A percentile compares a stretch with the other conserved stretches of the same genome.
Evolutionary conservation across 2,113 vertebrate species (phyloP).

Genomic region (Lathamus discolor): DNA sequence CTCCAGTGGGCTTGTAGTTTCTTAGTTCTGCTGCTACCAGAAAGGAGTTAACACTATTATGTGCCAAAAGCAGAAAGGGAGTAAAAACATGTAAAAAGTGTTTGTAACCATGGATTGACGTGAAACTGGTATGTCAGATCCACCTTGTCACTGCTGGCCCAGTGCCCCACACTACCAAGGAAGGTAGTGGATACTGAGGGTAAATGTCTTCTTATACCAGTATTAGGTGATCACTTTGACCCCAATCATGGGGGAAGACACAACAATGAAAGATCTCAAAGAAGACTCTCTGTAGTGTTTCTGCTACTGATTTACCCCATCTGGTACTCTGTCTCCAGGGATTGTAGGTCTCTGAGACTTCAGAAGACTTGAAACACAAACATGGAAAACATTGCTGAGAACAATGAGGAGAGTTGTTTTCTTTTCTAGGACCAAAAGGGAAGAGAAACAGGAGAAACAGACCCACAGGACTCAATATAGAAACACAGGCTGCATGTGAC

Average conservation of each 20-base stretch:
- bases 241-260: background rate
- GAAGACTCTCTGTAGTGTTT: background rate
- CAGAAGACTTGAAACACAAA: background rate
- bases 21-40: background rate
- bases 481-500: background rate
- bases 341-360: background rate
- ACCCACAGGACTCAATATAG: background rate
- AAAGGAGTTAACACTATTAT: background rate
- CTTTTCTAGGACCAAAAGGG: background rate
- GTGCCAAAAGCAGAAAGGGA: background rate
- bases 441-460: background rate
- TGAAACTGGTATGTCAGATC: background rate
- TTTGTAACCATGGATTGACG: background rate
- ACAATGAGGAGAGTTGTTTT: background rate
- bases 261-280: background rate
- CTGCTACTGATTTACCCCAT: slow-evolving; percentile 21
- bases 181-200: background rate
- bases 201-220: background rate
- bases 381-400: background rate
- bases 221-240: background rate
- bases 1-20: background rate
- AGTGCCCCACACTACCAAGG: background rate
- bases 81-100: background rate
- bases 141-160: background rate
- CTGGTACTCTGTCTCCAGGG: background rate